Evolutionary conservation across 92 coral and sea anemone species (phyloP), one percentile per base, ranked within the genome.

Genomic region (Epizoanthus scotinus): DNA sequence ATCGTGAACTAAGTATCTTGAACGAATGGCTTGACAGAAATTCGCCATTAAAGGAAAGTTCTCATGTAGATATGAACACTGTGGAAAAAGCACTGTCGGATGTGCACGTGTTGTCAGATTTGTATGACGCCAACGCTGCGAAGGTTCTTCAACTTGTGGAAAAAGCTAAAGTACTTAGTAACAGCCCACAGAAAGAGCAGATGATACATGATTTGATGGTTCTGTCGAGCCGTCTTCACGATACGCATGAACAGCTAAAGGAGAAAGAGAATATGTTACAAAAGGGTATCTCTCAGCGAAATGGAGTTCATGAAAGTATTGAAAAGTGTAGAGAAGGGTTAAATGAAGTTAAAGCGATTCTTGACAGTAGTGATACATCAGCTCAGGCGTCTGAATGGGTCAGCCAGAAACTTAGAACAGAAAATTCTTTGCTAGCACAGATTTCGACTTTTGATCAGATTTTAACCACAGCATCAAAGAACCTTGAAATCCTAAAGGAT

Each of bases 401-500:
- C 68, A 75, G 55, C 17, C 53, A 59, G 21, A 47, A 57, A 20
- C 38, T 75, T 9, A 75, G 55, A n/a, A 40, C 56, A 58, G 15
- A 28, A 8, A 75, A 22, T 7, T 58, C 81, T 22, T 31, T 58
- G 19, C 58, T 75, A 8, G 50, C 40, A 57, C 26, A 34, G 21
- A 57, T 75, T 60, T 10, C 56, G 21, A 40, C 36, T 5, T 19
- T 59, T 21, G 68, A 59, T 12, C 55, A 75, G 53, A 15, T 75
- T 36, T 63, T 92, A 8, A 56, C 63, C 50, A 59, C 42, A 13
- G 57, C 86, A 17, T 22, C 82, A 18, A 57, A 84, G 49, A 87
- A 59, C 66, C 78, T 92, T 6, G 90, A 89, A 62, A 73, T 79
- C 40, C 67, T 56, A 8, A 87, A 86, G 83, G 74, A 10, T 61